Base-by-base conservation (phyloP, 2,113 vertebrate species). In the Budorcas taxicolor region DNA sequence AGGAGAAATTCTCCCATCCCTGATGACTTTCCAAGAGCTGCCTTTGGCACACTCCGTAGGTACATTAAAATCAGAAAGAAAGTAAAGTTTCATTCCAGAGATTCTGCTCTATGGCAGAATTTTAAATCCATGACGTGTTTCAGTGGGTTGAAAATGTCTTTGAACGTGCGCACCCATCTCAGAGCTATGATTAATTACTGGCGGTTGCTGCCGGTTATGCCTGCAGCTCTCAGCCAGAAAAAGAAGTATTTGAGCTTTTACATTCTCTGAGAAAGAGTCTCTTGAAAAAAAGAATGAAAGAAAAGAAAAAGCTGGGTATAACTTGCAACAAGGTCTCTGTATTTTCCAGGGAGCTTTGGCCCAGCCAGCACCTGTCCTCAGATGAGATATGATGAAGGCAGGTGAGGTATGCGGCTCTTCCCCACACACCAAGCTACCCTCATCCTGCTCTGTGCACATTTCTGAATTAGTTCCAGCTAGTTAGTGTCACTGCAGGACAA, bases 391-490 rank as follows among this genome's bases (percentile, higher is more conserved):
- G 14, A 95, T 8, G 88, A 86, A 98, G 92, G 94, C 97, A 98
- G 98, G 98, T 99, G 97, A 98, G 93, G 89, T 95, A 58, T 29
- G 2, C 33, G 13, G 58, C 27, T 78, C 71, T 92, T 92, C 95
- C 93, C 57, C 94, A 57, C 97, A 97, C 62, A 87, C 53, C 15
- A 93, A 86, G 96, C 98, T 97, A 97, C 89, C 95, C 86, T 98
- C 98, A 98, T 98, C 98, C 97, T 83, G 95, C 96, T 97, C 97
- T 78, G 45, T 43, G 97, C 82, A 94, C 97, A 98, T 98, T 99
- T 99, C 97, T 98, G 98, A 99, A 99, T 99, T 99, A 99, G 98
- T 99, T 99, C 98, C 98, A 99, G 98, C 98, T 99, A 98, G 97
- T 99, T 99, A 98, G 98, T 97, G 98, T 98, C 99, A 96, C 98